Conservation (phyloP, 2,113 vertebrate genomes). For the Hystrix cristata region DNA sequence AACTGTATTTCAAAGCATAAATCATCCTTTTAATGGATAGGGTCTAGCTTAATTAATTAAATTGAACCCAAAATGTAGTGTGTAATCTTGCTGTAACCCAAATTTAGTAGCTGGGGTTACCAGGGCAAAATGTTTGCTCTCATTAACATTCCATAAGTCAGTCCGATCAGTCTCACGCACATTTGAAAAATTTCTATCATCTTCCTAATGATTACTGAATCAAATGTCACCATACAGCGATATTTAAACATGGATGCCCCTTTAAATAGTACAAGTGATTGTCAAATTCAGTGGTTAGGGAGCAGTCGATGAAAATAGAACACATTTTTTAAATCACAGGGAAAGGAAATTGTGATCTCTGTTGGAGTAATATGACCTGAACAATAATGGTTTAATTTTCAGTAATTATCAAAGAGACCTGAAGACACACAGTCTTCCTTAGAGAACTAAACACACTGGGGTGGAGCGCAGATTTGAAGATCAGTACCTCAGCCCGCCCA, state of each 20-base stretch:
- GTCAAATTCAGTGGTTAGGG: neutral
- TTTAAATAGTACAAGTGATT: neutral
- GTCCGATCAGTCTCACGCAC: neutral
- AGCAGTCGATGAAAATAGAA: neutral
- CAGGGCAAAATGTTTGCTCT: neutral
- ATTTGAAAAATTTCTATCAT: slow-evolving; percentile 57
- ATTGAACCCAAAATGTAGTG: slow-evolving; percentile 15
- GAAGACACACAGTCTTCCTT: neutral
- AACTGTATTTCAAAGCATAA: slow-evolving; percentile 41
- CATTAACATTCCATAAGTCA: neutral
- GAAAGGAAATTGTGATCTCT: neutral
- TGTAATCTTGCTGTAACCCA: neutral
- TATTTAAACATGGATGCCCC: neutral
- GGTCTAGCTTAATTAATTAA: slow-evolving; percentile 63
- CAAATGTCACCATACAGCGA: neutral
- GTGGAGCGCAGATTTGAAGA: neutral
- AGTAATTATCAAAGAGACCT: neutral
- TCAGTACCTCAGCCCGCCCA: fast-evolving
- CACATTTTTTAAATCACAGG: neutral
- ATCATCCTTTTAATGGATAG: slow-evolving; percentile 13
- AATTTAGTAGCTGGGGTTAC: neutral
- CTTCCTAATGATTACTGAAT: neutral
- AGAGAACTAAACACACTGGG: neutral
- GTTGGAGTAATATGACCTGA: neutral
- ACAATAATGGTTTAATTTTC: neutral